A percentile compares a stretch with the other conserved stretches of the same genome.
These are phyloP conservation scores for Carlito syrichta DNA, from an alignment of 2,113 vertebrate genomes.

Conservation along the genomic window DNA sequence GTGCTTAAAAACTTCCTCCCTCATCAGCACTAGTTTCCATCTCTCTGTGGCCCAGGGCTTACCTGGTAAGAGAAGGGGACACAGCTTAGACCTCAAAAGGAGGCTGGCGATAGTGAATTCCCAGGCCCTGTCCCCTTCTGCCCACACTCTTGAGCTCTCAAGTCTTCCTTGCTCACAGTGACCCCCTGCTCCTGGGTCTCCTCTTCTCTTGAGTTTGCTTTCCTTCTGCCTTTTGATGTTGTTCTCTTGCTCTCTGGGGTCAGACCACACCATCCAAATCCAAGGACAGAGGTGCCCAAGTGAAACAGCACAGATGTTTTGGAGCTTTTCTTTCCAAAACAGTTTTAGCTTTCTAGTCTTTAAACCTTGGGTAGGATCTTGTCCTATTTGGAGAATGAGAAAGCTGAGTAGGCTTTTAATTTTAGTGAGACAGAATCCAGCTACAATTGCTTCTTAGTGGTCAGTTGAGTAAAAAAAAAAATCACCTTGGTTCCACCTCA, in stretches of 20 bases:
- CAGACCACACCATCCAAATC: neutral
- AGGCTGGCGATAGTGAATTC: neutral
- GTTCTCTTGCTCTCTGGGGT: neutral
- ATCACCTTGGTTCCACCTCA: neutral
- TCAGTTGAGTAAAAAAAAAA: neutral
- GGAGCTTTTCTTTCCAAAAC: neutral
- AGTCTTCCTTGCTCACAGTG: slow-evolving; percentile 34
- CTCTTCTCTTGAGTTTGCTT: slow-evolving; percentile 1
- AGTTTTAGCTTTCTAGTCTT: neutral
- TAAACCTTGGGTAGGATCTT: neutral
- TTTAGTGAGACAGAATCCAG: neutral
- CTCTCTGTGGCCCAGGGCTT: neutral
- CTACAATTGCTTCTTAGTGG: neutral
- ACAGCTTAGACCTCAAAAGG: neutral
- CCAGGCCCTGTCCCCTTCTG: neutral
- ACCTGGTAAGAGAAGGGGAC: neutral
- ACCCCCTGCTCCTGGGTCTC: neutral
- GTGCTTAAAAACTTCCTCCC: slow-evolving; percentile 37
- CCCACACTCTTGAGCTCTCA: accelerated
- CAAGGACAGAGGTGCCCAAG: neutral
- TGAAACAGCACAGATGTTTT: neutral
- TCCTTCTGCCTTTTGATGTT: neutral
- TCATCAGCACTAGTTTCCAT: neutral
- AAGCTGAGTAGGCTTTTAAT: neutral
- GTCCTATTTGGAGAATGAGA: neutral